Evolutionary conservation across 2,113 vertebrate species (phyloP), one percentile per base, ranked within the genome.

Genomic region (Ceyx margarethae): DNA sequence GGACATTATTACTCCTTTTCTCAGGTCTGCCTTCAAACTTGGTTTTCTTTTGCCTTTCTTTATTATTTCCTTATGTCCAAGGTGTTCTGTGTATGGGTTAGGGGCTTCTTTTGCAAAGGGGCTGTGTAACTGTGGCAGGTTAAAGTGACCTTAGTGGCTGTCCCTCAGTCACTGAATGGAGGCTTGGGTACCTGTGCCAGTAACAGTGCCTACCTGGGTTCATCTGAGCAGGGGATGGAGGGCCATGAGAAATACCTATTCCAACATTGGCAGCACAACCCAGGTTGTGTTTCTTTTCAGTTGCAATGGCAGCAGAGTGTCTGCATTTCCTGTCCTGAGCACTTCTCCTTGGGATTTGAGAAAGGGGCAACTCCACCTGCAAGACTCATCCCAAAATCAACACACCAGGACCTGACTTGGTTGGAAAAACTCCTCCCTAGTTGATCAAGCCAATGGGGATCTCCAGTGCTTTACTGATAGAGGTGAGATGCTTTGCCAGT

Each of bases 191-290:
- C 64, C 69, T 64, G 54, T 56, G 37, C 80, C 77, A 43, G 14
- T 50, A 48, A 6, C 12, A 0, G 3, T 69, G 53, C 40, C 45
- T 28, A 6, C 3, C 0, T 20, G 16, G 79, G 23, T 51, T 81
- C 31, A 16, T 25, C 57, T 64, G 56, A 67, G 37, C 21, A 51
- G 58, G 35, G 45, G 20, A 37, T 26, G 20, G 35, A 76, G 31
- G 5, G 12, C 3, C 42, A 9, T 8, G 25, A 71, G 28, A 64
- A 94, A 60, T 16, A 13, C 2, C 4, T 40, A 13, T 76, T 72
- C 23, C 37, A 15, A 42, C 26, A 50, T 18, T 40, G 74, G 29
- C 66, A 79, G 48, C 43, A 75, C 37, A 91, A 58, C 42, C 31
- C 51, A 54, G 50, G 62, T 35, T 51, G 15, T 3, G 1, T 68